Evolutionary conservation across 1,140 invertebrate species (phyloP), one percentile per base, ranked within the genome.

Genomic region (Amphibalanus amphitrite): DNA sequence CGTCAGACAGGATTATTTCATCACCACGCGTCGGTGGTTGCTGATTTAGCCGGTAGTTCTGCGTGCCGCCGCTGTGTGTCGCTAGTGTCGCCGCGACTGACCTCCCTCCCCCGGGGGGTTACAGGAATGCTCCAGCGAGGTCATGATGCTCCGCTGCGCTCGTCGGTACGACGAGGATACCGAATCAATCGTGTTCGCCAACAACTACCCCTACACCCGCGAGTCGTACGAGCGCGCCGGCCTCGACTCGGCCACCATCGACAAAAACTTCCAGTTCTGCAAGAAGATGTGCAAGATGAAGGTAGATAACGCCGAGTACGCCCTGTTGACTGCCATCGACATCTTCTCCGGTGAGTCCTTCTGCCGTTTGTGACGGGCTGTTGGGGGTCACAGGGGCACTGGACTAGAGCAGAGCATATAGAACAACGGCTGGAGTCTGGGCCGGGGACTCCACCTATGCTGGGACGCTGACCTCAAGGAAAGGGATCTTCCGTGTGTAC

Each of bases 241-340:
- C 73, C 90, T 96, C 85, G 91, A 95, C 72, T 90, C 90, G 71
- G 92, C 94, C 73, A 91, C 91, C 71, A 92, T 94, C 74, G 92
- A 95, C 77, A 90, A 93, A 80, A 84, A 95, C 75, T 84, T 96
- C 78, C 89, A 91, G 81, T 97, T 98, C 80, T 97, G 95, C 82
- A 85, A 92, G 77, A 72, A 74, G 70, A 83, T 86, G 80, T 82
- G 79, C 47, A 70, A 79, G 20, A 79, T 85, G 74, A 80, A 82
- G 70, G 91, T 97, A 73, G 95, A 98, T 80, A 98, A 97, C 82
- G 93, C 96, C 26, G 95, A 98, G 79, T 98, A 97, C 79, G 93
- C 94, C 38, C 85, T 98, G 74, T 86, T 99, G 74, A 97, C 94
- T 69, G 94, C 95, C 78, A 94, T 98, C 78, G 92, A 95, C 76